phyloP scores from a whole-genome alignment of 2,113 vertebrate species.

The Athene cunicularia region DNA sequence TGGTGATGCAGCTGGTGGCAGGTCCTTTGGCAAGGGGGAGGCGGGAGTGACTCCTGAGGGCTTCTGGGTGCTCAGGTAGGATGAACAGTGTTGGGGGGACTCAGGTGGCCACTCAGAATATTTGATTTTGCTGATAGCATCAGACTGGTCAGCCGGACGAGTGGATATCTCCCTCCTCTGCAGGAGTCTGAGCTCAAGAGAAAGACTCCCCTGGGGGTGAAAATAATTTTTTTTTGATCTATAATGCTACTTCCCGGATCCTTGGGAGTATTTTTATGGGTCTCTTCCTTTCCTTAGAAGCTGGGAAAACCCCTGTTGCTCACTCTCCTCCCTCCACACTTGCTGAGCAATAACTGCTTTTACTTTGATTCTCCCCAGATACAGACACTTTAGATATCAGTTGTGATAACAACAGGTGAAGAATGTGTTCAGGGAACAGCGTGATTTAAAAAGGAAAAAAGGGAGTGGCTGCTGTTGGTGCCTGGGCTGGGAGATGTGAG shows the following conservation, averaged over 20 bases:
- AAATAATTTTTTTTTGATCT: not conserved
- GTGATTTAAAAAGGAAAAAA: not conserved
- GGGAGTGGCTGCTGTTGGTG: not conserved
- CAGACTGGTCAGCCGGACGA: rapidly evolving
- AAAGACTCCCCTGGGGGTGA: not conserved
- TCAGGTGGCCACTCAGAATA: not conserved
- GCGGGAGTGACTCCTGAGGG: rapidly evolving
- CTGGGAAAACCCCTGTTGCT: not conserved
- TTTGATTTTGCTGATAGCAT: not conserved
- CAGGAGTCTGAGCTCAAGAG: not conserved
- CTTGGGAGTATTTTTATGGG: not conserved
- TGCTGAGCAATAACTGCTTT: not conserved
- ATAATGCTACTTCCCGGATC: not conserved
- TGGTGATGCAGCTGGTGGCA: not conserved
- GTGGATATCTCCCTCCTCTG: not conserved
- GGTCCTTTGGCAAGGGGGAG: not conserved
- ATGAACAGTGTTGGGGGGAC: not conserved
- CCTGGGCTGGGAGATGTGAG: not conserved
- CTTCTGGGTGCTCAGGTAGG: not conserved
- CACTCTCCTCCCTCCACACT: not conserved
- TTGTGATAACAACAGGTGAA: not conserved
- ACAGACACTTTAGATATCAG: not conserved
- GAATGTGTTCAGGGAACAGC: not conserved
- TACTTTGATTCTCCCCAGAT: not conserved
- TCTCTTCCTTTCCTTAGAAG: not conserved